Conservation (phyloP, 2,888 invertebrate genomes). For the Drosophila demipolita region DNA sequence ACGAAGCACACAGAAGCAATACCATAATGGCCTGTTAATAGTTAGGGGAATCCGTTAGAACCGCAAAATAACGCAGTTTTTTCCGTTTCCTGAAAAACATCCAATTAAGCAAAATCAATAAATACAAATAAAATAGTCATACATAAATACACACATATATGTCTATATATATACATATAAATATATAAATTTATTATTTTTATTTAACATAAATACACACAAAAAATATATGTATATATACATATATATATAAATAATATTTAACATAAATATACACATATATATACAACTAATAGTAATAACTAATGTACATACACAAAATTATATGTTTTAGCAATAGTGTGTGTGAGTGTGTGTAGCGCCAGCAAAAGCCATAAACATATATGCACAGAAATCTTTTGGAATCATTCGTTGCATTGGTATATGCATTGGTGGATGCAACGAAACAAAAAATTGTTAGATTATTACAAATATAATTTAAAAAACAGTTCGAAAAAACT, state of each 20-base stretch:
- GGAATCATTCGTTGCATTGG: not conserved
- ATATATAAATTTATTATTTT: constrained; percentile 3
- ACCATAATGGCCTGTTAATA: constrained; percentile 69
- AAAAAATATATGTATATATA: constrained; percentile 3
- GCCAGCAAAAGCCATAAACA: constrained; percentile 17
- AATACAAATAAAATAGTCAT: constrained; percentile 20
- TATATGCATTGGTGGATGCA: not conserved
- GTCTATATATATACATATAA: constrained; percentile 2
- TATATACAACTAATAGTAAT: constrained; percentile 8
- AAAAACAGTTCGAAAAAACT: not conserved
- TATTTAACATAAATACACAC: constrained; percentile 7
- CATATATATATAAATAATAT: constrained; percentile 5
- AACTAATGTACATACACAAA: constrained; percentile 25
- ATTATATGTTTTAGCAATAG: not conserved
- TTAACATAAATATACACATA: not conserved
- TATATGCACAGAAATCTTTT: not conserved
- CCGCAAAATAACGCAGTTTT: constrained; percentile 41
- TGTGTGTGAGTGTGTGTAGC: not conserved
- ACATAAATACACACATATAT: constrained; percentile 16
- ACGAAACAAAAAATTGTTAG: constrained; percentile 4
- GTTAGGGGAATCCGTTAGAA: constrained; percentile 51
- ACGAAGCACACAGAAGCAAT: constrained; percentile 62
- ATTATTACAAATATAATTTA: constrained; percentile 5
- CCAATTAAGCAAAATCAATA: constrained; percentile 32
- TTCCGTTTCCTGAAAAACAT: constrained; percentile 36